Evolutionary conservation across 2,888 invertebrate genomes (phyloP).

Genomic region (Meandrusa payeni): DNA sequence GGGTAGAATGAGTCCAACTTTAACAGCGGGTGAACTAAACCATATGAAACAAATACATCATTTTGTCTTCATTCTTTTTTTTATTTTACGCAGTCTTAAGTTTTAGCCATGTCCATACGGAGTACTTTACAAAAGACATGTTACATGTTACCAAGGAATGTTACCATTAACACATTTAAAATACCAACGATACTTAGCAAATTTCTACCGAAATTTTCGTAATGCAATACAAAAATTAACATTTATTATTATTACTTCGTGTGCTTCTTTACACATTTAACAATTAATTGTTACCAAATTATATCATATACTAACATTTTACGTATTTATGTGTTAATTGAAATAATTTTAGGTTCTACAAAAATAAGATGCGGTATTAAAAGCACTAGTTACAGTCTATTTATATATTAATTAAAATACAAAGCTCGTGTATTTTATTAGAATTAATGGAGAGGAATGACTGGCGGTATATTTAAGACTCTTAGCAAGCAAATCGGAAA

Average conservation of each 20-base stretch:
- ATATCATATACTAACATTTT: constrained; percentile 9
- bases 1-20: constrained; percentile 28
- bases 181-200: constrained; percentile 6
- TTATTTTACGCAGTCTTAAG: constrained; percentile 57
- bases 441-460: neutral
- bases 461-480: neutral
- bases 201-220: constrained; percentile 11
- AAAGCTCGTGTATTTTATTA: constrained; percentile 56
- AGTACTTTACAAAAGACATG: constrained; percentile 32
- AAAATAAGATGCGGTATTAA: constrained; percentile 1
- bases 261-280: constrained; percentile 14
- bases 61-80: constrained; percentile 34
- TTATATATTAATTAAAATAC: constrained; percentile 52
- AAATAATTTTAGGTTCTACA: constrained; percentile 15
- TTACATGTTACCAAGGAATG: constrained; percentile 40
- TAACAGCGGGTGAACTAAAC: constrained; percentile 25
- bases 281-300: constrained; percentile 15
- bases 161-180: constrained; percentile 31
- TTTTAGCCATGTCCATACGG: constrained; percentile 30
- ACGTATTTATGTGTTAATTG: constrained; percentile 13
- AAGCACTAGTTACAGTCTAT: constrained; percentile 56
- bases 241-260: constrained; percentile 12
- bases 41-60: constrained; percentile 4
- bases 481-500: neutral
- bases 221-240: constrained; percentile 19